Conservation (phyloP, 2,113 vertebrate genomes). For the Buteo buteo region DNA sequence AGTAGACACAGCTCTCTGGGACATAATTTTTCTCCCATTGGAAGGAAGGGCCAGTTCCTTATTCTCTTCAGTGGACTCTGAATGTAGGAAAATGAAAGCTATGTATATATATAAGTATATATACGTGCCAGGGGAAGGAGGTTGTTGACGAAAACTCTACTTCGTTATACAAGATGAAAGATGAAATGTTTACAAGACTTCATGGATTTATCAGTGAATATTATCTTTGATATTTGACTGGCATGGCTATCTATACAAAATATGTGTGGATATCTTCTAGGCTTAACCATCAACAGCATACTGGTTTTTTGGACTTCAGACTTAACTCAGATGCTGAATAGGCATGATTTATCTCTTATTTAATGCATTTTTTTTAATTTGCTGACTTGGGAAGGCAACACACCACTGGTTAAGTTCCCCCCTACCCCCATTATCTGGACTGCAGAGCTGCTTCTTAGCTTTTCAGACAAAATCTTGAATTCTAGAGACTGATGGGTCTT, state of each 20-base stretch:
- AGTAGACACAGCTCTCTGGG: not conserved
- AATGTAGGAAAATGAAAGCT: not conserved
- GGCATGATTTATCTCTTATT: not conserved
- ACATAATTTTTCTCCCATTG: not conserved
- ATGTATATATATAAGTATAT: not conserved
- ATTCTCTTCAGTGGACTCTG: not conserved
- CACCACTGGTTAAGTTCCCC: not conserved
- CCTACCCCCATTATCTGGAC: not conserved
- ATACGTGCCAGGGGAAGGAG: not conserved
- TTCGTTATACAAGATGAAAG: not conserved
- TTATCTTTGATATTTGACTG: not conserved
- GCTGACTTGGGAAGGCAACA: not conserved
- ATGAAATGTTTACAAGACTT: not conserved
- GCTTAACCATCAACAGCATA: not conserved
- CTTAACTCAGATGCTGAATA: not conserved
- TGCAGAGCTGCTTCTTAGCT: not conserved
- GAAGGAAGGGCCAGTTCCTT: not conserved
- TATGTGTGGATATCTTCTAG: not conserved
- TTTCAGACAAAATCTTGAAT: constrained; percentile 13
- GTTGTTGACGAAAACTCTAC: not conserved
- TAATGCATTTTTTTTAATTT: not conserved
- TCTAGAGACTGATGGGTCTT: not conserved
- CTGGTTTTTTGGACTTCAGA: not conserved
- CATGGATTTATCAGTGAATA: not conserved
- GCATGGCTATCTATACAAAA: not conserved